A percentile compares a stretch with the other conserved stretches of the same genome.
Evolutionary conservation across 2,797 vertebrate species (phyloP).

Genomic region (Danio aesculapii): DNA sequence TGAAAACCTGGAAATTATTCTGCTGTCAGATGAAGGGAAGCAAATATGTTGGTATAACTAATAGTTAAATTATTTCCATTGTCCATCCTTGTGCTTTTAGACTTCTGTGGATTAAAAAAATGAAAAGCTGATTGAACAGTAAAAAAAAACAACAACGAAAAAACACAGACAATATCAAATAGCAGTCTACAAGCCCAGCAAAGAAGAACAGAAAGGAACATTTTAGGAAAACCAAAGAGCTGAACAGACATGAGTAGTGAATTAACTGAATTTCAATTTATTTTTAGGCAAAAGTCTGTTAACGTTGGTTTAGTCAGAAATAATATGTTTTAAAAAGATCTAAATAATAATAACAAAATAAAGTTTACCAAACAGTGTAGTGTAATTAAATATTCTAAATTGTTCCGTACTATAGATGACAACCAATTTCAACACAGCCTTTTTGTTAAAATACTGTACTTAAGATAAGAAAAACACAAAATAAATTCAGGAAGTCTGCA

Average conservation of each 20-base stretch:
- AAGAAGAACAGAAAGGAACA: constrained; percentile 1
- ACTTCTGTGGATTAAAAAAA: constrained; percentile 22
- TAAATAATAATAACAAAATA: too few relatives aligned
- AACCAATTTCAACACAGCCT: too few relatives aligned
- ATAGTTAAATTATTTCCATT: constrained; percentile 19
- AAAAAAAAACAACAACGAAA: neutral
- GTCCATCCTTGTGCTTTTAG: constrained; percentile 16
- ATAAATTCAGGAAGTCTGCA: too few relatives aligned
- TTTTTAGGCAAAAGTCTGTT: too few relatives aligned
- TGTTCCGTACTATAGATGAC: too few relatives aligned
- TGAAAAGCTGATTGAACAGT: constrained; percentile 10
- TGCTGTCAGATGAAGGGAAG: constrained; percentile 7
- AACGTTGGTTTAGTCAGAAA: too few relatives aligned
- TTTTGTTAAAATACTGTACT: too few relatives aligned
- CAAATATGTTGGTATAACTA: constrained; percentile 10
- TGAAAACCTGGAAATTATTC: neutral
- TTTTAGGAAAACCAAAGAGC: constrained; percentile 7
- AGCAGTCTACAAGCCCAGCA: neutral
- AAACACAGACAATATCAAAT: neutral
- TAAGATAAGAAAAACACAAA: too few relatives aligned
- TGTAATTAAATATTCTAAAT: too few relatives aligned
- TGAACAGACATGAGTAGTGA: neutral
- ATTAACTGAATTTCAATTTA: too few relatives aligned
- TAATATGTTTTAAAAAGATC: too few relatives aligned
- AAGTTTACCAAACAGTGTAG: too few relatives aligned